A percentile compares a stretch with the other conserved stretches of the same genome.
Evolutionary conservation across 2,888 invertebrate genomes (phyloP).

Genomic region (Melieria picta): DNA sequence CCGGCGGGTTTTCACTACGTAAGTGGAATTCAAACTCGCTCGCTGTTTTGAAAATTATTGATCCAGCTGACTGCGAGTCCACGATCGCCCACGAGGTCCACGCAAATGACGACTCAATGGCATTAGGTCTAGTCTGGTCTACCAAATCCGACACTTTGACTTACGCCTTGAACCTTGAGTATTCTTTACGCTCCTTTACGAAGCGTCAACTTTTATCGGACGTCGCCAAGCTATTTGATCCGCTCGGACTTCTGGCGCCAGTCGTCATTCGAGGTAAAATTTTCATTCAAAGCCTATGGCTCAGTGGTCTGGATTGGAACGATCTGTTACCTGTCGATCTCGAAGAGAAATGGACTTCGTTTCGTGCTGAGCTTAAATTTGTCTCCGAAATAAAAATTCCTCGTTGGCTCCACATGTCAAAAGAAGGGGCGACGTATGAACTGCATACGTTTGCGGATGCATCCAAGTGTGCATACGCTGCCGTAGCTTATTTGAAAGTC

Average conservation of each 20-base stretch:
- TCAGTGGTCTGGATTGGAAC: conserved; percentile 3
- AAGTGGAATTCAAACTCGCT: too few species aligned
- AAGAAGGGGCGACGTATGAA: neutral
- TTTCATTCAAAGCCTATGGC: conserved; percentile 3
- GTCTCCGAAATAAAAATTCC: neutral
- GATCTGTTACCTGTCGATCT: neutral
- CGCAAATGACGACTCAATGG: too few species aligned
- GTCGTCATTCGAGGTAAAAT: neutral
- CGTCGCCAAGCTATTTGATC: conserved; percentile 8
- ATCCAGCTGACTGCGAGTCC: too few species aligned
- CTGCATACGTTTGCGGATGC: conserved; percentile 20
- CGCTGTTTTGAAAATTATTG: too few species aligned
- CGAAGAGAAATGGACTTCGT: neutral
- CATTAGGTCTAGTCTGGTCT: too few species aligned
- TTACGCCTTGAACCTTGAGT: neutral
- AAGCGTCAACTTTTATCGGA: conserved; percentile 3
- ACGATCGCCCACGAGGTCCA: too few species aligned
- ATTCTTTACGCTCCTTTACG: neutral
- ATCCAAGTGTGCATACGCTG: conserved; percentile 14
- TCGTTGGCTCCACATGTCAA: conserved; percentile 8
- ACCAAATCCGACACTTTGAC: conserved; percentile 2
- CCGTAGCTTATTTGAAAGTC: conserved; percentile 13
- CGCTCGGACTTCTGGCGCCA: neutral
- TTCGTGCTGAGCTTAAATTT: conserved; percentile 2
- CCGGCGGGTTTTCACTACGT: neutral